Percentiles rank a stretch among this genome's conserved stretches.
Conservation (phyloP, 2,797 vertebrate genomes). For the Avahi laniger region DNA sequence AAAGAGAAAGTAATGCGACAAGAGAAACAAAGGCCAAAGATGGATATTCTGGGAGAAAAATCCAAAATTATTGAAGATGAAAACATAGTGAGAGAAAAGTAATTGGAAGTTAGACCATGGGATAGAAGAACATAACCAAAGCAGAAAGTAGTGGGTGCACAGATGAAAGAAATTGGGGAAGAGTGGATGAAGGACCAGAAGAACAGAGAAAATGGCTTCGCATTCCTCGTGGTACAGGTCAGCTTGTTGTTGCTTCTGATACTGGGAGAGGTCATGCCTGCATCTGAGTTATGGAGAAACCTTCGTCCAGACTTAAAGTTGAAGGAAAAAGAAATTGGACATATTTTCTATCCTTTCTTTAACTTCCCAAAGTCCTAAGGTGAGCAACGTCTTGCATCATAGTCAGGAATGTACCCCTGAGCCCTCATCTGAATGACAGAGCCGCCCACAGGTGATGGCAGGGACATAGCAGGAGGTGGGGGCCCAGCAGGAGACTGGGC, state of each 20-base stretch:
- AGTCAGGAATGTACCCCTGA: background rate
- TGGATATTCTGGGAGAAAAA: background rate
- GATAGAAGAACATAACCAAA: background rate
- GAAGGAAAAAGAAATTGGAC: background rate
- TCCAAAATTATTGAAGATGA: background rate
- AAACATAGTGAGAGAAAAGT: background rate
- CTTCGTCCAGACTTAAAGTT: background rate
- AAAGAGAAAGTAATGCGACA: background rate
- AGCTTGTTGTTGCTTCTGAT: background rate
- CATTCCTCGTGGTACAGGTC: accelerated
- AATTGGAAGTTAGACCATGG: background rate
- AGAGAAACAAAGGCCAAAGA: background rate
- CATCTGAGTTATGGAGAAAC: background rate
- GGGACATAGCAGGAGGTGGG: background rate
- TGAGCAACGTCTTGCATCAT: background rate
- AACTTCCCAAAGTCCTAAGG: background rate
- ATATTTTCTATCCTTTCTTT: background rate
- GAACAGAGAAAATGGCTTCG: background rate
- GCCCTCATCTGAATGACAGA: background rate
- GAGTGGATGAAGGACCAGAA: background rate
- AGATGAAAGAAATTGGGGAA: background rate
- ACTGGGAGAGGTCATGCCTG: background rate
- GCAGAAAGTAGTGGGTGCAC: background rate
- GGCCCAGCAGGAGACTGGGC: background rate
- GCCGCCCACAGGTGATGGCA: background rate